phyloP scores from a whole-genome alignment of 2,797 vertebrate genomes.

The Knipowitschia caucasica region DNA sequence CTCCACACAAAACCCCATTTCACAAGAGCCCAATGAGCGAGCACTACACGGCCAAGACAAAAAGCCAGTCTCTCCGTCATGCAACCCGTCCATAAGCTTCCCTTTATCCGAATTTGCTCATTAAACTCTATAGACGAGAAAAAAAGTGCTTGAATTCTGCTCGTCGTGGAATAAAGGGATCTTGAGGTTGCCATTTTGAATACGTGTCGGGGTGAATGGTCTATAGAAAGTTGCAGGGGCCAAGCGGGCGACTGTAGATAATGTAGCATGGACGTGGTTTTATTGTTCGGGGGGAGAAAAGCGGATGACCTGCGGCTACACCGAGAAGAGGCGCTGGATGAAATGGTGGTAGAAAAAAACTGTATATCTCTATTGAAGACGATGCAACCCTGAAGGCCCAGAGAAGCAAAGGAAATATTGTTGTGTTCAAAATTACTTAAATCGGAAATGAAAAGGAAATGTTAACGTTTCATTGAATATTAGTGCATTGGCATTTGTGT shows the following conservation, averaged over 20 bases:
- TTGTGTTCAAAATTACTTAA: no score
- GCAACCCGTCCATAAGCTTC: slow-evolving; percentile 57
- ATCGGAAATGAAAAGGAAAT: no score
- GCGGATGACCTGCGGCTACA: slow-evolving; percentile 50
- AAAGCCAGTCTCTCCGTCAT: slow-evolving; percentile 59
- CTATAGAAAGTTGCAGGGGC: slow-evolving; percentile 47
- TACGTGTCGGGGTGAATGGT: slow-evolving; percentile 58
- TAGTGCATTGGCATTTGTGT: no score
- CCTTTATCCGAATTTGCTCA: slow-evolving; percentile 60
- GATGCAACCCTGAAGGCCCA: slow-evolving; percentile 35
- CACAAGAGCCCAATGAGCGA: slow-evolving; percentile 50
- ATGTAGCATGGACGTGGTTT: slow-evolving; percentile 49
- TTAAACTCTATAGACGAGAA: slow-evolving; percentile 60
- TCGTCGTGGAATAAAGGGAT: slow-evolving; percentile 55
- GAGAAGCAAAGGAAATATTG: neutral
- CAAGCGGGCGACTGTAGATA: slow-evolving; percentile 58
- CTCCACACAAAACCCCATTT: slow-evolving; percentile 40
- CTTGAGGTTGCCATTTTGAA: slow-evolving; percentile 61
- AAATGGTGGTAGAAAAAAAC: slow-evolving; percentile 44
- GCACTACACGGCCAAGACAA: slow-evolving; percentile 53
- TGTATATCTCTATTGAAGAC: slow-evolving; percentile 55
- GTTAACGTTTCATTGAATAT: no score
- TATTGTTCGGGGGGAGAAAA: slow-evolving; percentile 49
- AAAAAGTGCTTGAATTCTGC: slow-evolving; percentile 59
- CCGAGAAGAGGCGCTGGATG: slow-evolving; percentile 31